These are phyloP conservation scores for Synanthedon andrenaeformis DNA, from an alignment of 2,888 invertebrate genomes.

Conservation along the genomic window DNA sequence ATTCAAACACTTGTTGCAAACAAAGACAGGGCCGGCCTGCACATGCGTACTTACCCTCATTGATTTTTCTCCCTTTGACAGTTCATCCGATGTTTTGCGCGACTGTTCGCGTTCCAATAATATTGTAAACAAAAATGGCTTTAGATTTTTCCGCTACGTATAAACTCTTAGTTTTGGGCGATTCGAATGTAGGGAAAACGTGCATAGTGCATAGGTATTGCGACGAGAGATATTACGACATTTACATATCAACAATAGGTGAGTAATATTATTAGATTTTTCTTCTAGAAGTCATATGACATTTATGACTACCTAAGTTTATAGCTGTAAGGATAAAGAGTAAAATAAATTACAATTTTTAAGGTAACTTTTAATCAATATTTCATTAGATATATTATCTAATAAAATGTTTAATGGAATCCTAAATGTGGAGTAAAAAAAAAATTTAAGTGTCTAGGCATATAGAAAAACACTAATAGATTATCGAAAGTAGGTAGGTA, in stretches of 20 bases:
- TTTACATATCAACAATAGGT: constrained; percentile 93
- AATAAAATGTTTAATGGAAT: too few species aligned
- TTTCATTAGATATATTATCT: too few species aligned
- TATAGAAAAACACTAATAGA: too few species aligned
- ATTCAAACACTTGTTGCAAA: constrained; percentile 31
- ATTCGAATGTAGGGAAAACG: constrained; percentile 91
- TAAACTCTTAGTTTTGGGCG: constrained; percentile 87
- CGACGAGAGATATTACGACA: constrained; percentile 90
- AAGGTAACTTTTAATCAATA: too few species aligned
- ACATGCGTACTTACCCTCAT: constrained; percentile 58
- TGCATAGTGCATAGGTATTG: constrained; percentile 92
- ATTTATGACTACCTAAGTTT: too few species aligned
- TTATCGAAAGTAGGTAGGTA: too few species aligned
- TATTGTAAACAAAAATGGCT: constrained; percentile 76
- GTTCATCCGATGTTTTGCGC: constrained; percentile 59
- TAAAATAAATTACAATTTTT: too few species aligned
- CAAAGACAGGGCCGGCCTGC: constrained; percentile 27
- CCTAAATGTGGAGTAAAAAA: too few species aligned
- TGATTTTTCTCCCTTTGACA: constrained; percentile 68
- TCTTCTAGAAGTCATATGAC: constrained; percentile 27
- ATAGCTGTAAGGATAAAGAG: too few species aligned
- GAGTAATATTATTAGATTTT: constrained; percentile 58
- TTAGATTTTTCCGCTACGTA: constrained; percentile 89
- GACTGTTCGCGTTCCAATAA: constrained; percentile 43
- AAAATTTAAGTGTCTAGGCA: too few species aligned